Evolutionary conservation across 2,113 vertebrate genomes (phyloP).

Genomic region (Sapayoa aenigma): DNA sequence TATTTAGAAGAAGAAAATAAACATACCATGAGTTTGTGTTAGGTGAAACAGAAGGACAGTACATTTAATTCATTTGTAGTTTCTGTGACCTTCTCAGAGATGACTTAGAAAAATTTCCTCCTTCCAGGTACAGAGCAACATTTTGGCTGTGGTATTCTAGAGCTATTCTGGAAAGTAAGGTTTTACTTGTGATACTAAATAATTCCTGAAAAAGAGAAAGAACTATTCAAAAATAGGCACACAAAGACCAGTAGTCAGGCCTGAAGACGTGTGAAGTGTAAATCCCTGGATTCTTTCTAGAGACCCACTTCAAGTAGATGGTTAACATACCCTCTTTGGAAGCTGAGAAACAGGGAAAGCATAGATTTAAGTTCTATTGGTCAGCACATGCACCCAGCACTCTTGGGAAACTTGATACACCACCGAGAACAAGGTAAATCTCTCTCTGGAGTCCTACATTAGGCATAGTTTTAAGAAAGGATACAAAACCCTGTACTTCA

Average conservation of each 20-base stretch:
- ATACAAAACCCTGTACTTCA: fast-evolving
- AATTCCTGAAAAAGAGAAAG: background rate
- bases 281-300: background rate
- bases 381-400: background rate
- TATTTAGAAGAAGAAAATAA: background rate
- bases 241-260: background rate
- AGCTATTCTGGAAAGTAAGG: background rate
- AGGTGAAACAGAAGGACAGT: background rate
- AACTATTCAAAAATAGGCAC: background rate
- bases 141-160: background rate
- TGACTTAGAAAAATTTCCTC: background rate
- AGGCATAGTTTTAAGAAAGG: background rate
- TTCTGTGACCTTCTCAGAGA: background rate
- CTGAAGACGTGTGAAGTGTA: background rate
- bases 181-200: background rate
- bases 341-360: background rate
- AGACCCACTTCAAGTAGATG: background rate
- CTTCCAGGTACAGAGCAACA: background rate
- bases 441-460: background rate
- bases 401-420: background rate
- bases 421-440: background rate
- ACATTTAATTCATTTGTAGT: background rate
- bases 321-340: background rate
- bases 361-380: background rate
- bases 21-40: background rate